Conservation (phyloP, 2,888 invertebrate genomes). For the Lasioglossum zephyrum region DNA sequence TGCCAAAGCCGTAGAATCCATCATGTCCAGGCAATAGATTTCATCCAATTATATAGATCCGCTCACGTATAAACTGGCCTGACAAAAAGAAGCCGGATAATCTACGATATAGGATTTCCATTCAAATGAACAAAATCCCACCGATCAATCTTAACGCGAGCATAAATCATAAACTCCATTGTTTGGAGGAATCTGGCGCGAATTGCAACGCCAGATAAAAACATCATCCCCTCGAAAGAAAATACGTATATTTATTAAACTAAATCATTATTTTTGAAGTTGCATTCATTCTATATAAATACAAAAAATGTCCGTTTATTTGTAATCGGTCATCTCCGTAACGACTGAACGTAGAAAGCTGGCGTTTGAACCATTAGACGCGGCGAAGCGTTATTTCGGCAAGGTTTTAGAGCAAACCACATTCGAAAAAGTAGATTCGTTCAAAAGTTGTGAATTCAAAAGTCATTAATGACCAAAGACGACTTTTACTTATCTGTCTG, state of each 20-base stretch:
- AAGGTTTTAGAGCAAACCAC: too few species aligned
- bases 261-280: neutral
- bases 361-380: too few species aligned
- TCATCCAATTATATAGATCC: constrained; percentile 59
- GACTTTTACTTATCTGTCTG: too few species aligned
- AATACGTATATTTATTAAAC: neutral
- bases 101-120: neutral
- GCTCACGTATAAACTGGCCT: constrained; percentile 7
- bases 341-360: too few species aligned
- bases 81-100: neutral
- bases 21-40: constrained; percentile 49
- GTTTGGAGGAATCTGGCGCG: neutral
- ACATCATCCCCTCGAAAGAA: neutral
- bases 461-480: too few species aligned
- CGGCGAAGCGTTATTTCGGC: too few species aligned
- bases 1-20: neutral
- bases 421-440: too few species aligned
- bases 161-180: neutral
- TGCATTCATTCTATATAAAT: too few species aligned
- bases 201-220: neutral
- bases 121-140: neutral
- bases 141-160: neutral
- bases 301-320: too few species aligned
- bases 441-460: too few species aligned
- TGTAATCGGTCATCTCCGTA: too few species aligned